Evolutionary conservation across 2,113 vertebrate species (phyloP), one percentile per base, ranked within the genome.

Genomic region (Zosterops borbonicus): DNA sequence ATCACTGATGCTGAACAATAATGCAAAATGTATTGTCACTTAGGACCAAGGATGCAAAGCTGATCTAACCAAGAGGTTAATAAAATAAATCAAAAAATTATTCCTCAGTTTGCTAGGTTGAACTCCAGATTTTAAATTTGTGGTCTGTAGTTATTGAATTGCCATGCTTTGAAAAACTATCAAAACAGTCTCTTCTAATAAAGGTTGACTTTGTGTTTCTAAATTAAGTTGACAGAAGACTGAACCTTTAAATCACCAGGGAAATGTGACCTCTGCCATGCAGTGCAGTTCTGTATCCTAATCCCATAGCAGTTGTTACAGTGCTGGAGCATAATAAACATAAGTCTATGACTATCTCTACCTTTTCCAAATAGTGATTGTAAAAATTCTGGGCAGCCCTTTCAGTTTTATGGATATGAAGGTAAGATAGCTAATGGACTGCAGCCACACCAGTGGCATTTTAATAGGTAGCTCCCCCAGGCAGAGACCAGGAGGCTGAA

Each of bases 331-430:
- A 92, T 95, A 93, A 95, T 97, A 95, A 97, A 92, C 62, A 44
- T 87, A 81, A 87, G 77, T 73, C 93, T 70, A 0, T 87, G 58
- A 74, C 65, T 92, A 78, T 95, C 92, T 73, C 90, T 95, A 75
- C 77, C 49, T 97, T 95, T 95, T 87, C 76, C 83, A 95, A 87
- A 93, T 77, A 93, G 87, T 28, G 78, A 78, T 18, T 95, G 76
- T 98, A 97, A 97, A 97, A 97, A 92, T 93, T 93, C 94, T 97
- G 90, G 86, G 35, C 94, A 96, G 87, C 76, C 82, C 81, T 96
- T 82, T 93, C 95, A 89, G 76, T 90, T 97, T 97, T 93, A 96
- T 88, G 83, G 50, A 63, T 87, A 67, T 75, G 85, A 96, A 97
- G 92, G 94, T 87, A 97, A 94, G 95, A 89, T 92, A 90, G 86